A percentile compares a stretch with the other conserved stretches of the same genome.
These are phyloP conservation scores for Hypomesus transpacificus DNA, from an alignment of 2,113 vertebrate species.

Conservation along the genomic window DNA sequence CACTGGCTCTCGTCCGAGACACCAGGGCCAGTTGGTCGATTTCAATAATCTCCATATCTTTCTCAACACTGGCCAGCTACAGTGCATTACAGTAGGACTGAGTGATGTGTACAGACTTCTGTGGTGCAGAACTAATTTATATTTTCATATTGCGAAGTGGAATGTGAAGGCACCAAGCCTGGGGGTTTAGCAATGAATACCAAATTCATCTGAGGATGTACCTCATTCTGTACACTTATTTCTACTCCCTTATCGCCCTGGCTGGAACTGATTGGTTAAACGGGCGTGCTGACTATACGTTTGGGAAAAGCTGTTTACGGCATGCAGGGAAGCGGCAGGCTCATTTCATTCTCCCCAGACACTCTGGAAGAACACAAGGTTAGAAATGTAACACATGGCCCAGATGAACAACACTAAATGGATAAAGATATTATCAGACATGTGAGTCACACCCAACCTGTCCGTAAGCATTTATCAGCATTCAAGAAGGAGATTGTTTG, in stretches of 20 bases:
- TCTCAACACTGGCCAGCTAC: slow-evolving; percentile 17
- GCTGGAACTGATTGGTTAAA: slow-evolving; percentile 60
- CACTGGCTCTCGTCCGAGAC: slow-evolving; percentile 20
- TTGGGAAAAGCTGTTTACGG: slow-evolving; percentile 31
- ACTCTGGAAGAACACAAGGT: slow-evolving; percentile 32
- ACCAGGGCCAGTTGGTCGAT: slow-evolving; percentile 6
- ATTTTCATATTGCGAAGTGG: slow-evolving; percentile 52
- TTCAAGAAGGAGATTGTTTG: slow-evolving; percentile 8
- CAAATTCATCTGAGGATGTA: slow-evolving; percentile 55
- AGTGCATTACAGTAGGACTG: slow-evolving; percentile 37
- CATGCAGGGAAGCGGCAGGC: slow-evolving; percentile 26
- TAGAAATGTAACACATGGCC: slow-evolving; percentile 34
- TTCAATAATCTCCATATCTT: slow-evolving; percentile 44
- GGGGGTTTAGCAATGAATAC: slow-evolving; percentile 60
- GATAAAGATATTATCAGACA: slow-evolving; percentile 31
- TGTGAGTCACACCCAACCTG: slow-evolving; percentile 1
- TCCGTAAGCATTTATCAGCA: slow-evolving; percentile 5
- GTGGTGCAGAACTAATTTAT: slow-evolving; percentile 63
- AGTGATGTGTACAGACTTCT: slow-evolving; percentile 46
- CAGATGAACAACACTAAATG: slow-evolving; percentile 29
- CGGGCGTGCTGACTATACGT: slow-evolving; percentile 50
- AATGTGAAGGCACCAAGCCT: slow-evolving; percentile 32
- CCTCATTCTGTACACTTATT: slow-evolving; percentile 43
- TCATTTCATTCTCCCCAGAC: slow-evolving; percentile 45
- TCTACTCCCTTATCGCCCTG: slow-evolving; percentile 34